These are phyloP conservation scores for Lacanobia oleracea DNA, from an alignment of 2,888 invertebrate genomes.

Conservation along the genomic window DNA sequence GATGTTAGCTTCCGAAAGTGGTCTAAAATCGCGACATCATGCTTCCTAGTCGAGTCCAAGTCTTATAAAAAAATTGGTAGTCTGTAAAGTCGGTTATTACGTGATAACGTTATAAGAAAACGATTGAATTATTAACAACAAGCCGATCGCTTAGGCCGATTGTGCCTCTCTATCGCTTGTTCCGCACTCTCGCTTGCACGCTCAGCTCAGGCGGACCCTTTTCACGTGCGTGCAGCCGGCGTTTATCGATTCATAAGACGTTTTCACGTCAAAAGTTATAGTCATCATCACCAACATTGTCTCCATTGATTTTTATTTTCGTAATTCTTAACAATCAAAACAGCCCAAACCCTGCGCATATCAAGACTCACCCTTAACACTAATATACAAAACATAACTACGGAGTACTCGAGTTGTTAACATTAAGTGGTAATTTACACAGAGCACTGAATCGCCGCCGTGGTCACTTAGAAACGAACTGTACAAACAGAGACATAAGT, in stretches of 20 bases:
- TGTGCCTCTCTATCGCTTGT: too few relatives aligned
- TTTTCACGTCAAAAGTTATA: too few relatives aligned
- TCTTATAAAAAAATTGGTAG: background rate
- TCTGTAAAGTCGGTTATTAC: too few relatives aligned
- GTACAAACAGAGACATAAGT: background rate
- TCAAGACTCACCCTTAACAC: slow-evolving; percentile 42
- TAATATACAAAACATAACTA: slow-evolving; percentile 52
- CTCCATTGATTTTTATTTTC: background rate
- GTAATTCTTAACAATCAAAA: slow-evolving; percentile 23
- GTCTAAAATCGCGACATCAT: background rate
- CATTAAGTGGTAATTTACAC: slow-evolving; percentile 26
- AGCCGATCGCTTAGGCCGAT: too few relatives aligned
- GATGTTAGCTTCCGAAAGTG: slow-evolving; percentile 15
- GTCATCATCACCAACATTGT: background rate
- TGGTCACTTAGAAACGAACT: background rate
- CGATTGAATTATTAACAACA: too few relatives aligned
- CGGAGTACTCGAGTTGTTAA: slow-evolving; percentile 58
- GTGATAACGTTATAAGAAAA: too few relatives aligned
- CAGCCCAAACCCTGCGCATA: slow-evolving; percentile 38
- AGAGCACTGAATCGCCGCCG: background rate
- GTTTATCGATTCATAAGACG: too few relatives aligned
- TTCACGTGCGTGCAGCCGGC: too few relatives aligned
- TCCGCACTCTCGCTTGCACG: too few relatives aligned
- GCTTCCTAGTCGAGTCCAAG: background rate
- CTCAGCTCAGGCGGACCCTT: too few relatives aligned